Base-by-base conservation (phyloP, 2,888 invertebrate genomes). In the Perizoma affinitatum region DNA sequence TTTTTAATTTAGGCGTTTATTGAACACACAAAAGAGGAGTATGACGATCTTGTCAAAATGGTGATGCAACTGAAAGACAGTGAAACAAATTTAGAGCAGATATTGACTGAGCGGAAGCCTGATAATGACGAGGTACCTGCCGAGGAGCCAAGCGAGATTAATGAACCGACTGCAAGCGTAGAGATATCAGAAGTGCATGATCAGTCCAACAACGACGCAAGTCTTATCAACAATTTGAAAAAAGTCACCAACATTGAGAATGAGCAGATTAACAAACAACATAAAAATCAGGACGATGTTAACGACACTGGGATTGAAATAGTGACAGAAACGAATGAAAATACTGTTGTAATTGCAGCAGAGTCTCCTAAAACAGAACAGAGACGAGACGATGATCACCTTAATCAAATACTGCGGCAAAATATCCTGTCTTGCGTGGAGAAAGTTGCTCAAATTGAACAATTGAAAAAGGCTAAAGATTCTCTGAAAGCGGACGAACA, bases 41-140 rank as follows among this genome's bases (percentile, higher is more conserved):
- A 92, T 73, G 94, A 94, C 76, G 94, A 95, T 79, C 88, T 96
- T 71, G 88, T 93, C 74, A 93, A 92, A 84, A 95, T 95, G 94
- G 93, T 95, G 73, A 94, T 93, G 83, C 94, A 95, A 84, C 90
- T 96, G 69, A 93, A 93, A 84, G 95, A 95, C 80, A 96, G 95
- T 79, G 95, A 96, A 87, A 90, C 81, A 58, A 95, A 95, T 83
- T 87, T 96, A 69, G 90, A 93, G 74, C 90, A 86, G 73, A 92
- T 95, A 63, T 85, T 95, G 53, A 71, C 71, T 49, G 86, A 87
- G 44, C 83, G 73, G 47, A 78, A 74, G 64, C 83, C 87, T 49
- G 90, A 90, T 58, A 87, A 87, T 73, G 69, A 83, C 45, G 90
- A 89, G 71, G 84, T 86, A 8, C 84, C 86, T 38, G 79, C 73